These are phyloP conservation scores for Hipparchia semele DNA, from an alignment of 2,888 invertebrate genomes.

Conservation along the genomic window DNA sequence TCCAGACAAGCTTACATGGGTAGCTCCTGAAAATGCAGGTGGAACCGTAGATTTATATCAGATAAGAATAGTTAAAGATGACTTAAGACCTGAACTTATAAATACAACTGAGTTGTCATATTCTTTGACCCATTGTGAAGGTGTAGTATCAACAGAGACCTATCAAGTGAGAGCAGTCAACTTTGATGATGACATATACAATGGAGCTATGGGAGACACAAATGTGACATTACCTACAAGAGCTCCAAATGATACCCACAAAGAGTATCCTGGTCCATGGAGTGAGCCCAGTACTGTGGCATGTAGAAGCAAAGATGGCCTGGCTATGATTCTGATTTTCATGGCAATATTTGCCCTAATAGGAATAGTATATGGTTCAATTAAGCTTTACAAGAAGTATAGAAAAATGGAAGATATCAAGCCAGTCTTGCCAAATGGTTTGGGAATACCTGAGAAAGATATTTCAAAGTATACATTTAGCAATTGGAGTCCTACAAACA, in stretches of 20 bases:
- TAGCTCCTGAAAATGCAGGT: conserved; percentile 71
- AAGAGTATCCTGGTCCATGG: conserved; percentile 67
- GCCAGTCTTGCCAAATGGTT: conserved; percentile 86
- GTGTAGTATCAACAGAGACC: conserved; percentile 58
- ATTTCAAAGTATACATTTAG: conserved; percentile 69
- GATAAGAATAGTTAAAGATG: conserved; percentile 71
- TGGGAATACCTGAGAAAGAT: conserved; percentile 78
- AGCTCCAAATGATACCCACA: conserved; percentile 37
- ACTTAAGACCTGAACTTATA: conserved; percentile 49
- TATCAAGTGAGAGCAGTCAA: conserved; percentile 74
- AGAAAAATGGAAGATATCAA: conserved; percentile 87
- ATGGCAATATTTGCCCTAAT: conserved; percentile 60
- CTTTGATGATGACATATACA: conserved; percentile 61
- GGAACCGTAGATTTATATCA: conserved; percentile 84
- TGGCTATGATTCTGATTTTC: conserved; percentile 63
- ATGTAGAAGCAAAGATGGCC: conserved; percentile 61
- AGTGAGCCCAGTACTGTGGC: conserved; percentile 62
- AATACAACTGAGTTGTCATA: conserved; percentile 58
- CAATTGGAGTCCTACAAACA: conserved; percentile 67
- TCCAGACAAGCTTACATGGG: conserved; percentile 74
- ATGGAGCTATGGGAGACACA: conserved; percentile 58
- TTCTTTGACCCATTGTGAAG: conserved; percentile 61
- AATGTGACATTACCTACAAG: conserved; percentile 53
- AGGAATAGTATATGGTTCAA: conserved; percentile 61
- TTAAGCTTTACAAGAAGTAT: conserved; percentile 83